Conservation (phyloP, 1,140 invertebrate species). For the Rhagoletis pomonella region DNA sequence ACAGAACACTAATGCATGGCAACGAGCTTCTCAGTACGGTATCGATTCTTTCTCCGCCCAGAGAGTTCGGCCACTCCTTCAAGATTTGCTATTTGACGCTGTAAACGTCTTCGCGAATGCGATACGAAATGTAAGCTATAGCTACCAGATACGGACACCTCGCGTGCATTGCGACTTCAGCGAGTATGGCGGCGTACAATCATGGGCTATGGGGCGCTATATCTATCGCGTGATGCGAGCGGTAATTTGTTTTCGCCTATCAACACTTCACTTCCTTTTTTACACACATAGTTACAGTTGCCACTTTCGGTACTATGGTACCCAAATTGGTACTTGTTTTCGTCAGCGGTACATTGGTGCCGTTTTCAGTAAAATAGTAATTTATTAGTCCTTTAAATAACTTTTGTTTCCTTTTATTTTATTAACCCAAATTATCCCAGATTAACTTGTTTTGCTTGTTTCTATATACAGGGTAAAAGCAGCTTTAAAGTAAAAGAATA, state of each 20-base stretch:
- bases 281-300: no score
- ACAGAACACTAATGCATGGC: not conserved
- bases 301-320: no score
- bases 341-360: no score
- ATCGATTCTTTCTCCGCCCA: conserved; percentile 59
- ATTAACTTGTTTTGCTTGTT: no score
- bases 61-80: conserved; percentile 64
- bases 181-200: conserved; percentile 45
- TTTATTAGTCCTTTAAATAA: no score
- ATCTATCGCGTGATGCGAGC: conserved; percentile 68
- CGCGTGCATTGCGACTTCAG: conserved; percentile 59
- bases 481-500: no score
- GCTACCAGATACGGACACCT: conserved; percentile 64
- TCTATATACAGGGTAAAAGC: no score
- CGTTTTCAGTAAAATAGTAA: no score
- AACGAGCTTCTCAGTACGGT: conserved; percentile 21
- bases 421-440: no score
- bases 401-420: no score
- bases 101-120: conserved; percentile 81
- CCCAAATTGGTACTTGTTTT: no score
- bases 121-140: conserved; percentile 72
- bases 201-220: conserved; percentile 65
- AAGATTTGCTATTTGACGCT: conserved; percentile 81
- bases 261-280: not conserved
- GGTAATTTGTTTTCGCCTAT: conserved; percentile 51